Evolutionary conservation across 2,113 vertebrate genomes (phyloP).

Genomic region (Tetrax tetrax): DNA sequence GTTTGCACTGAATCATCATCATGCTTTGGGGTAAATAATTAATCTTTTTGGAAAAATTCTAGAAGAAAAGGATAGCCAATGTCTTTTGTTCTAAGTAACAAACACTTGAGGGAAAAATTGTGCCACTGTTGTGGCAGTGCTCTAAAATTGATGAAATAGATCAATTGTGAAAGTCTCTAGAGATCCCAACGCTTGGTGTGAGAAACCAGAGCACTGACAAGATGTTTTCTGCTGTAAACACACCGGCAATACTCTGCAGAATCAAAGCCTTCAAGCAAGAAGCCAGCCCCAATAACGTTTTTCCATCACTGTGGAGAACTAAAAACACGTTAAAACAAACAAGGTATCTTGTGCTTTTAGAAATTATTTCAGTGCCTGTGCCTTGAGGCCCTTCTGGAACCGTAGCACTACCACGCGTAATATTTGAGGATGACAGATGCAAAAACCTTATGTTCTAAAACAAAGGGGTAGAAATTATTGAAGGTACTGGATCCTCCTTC

Average conservation of each 20-base stretch:
- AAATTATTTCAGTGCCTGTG: not conserved
- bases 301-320: not conserved
- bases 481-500: not conserved
- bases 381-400: not conserved
- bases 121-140: not conserved
- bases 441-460: not conserved
- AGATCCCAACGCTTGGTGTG: not conserved
- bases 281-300: not conserved
- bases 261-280: slow-evolving; percentile 7
- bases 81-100: not conserved
- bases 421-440: not conserved
- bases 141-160: not conserved
- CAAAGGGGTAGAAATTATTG: not conserved
- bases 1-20: not conserved
- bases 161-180: not conserved
- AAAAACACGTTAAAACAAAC: not conserved
- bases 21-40: not conserved
- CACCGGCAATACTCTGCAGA: not conserved
- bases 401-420: not conserved
- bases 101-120: not conserved
- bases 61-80: not conserved
- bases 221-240: not conserved
- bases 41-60: not conserved
- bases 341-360: not conserved
- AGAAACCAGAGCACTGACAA: not conserved